phyloP scores from a whole-genome alignment of 1,140 invertebrate species.

The Macrocentrus cingulum region DNA sequence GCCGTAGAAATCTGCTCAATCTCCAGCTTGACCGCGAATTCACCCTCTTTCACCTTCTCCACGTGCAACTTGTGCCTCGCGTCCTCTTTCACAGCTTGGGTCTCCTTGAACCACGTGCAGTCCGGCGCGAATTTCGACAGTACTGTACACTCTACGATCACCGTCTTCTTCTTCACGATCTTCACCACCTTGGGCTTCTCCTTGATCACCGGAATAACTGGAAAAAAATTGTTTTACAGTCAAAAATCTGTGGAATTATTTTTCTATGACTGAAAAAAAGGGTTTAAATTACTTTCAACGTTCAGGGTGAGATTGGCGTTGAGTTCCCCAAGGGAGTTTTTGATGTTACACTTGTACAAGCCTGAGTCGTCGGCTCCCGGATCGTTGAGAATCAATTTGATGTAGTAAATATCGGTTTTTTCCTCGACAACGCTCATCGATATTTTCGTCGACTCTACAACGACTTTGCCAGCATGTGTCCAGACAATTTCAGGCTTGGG shows the following conservation, averaged over 20 bases:
- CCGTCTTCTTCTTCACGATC: conserved; percentile 85
- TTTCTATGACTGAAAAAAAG: too few relatives aligned
- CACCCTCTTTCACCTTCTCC: conserved; percentile 79
- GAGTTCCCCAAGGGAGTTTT: conserved; percentile 92
- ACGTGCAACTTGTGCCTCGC: conserved; percentile 73
- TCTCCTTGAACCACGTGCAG: conserved; percentile 88
- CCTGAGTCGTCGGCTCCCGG: conserved; percentile 94
- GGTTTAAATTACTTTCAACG: conserved; percentile 84
- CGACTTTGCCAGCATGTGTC: conserved; percentile 79
- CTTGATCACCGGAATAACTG: conserved; percentile 91
- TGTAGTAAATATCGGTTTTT: conserved; percentile 84
- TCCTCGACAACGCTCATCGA: conserved; percentile 73
- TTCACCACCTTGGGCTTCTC: conserved; percentile 88
- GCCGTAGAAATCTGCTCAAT: conserved; percentile 75
- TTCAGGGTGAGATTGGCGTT: conserved; percentile 96
- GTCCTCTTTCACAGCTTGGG: conserved; percentile 74
- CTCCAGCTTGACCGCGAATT: conserved; percentile 85
- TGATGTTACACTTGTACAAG: conserved; percentile 97
- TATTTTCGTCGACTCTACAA: conserved; percentile 79
- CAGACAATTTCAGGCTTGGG: conserved; percentile 94
- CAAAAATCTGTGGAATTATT: too few relatives aligned
- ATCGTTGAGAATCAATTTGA: conserved; percentile 87
- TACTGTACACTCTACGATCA: conserved; percentile 88
- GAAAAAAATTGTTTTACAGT: too few relatives aligned
- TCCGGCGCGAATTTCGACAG: conserved; percentile 85